Conservation (phyloP, 2,113 vertebrate species). For the Cheirogaleus medius region DNA sequence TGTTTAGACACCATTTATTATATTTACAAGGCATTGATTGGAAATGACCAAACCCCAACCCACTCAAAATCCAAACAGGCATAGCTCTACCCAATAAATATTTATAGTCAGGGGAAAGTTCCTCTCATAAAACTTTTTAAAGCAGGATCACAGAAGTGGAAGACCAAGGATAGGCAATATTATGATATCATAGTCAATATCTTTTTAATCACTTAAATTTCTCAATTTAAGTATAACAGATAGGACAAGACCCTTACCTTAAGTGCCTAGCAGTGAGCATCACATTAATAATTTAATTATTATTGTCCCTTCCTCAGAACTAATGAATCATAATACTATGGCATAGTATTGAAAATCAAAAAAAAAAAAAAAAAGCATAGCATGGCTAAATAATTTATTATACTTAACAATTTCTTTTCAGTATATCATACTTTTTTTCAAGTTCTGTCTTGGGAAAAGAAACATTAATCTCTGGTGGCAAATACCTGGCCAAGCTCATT, state of each 20-base stretch:
- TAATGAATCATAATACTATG: not conserved
- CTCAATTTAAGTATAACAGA: not conserved
- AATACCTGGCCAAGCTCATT: not conserved
- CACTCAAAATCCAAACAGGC: not conserved
- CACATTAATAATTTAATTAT: conserved; percentile 2
- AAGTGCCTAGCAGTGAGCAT: not conserved
- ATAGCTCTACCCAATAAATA: not conserved
- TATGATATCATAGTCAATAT: not conserved
- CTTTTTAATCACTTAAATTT: conserved; percentile 25
- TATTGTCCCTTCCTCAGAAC: not conserved
- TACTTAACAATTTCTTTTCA: not conserved
- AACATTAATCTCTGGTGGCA: not conserved
- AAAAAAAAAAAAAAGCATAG: not conserved
- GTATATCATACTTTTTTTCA: not conserved
- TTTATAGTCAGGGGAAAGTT: not conserved
- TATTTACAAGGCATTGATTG: not conserved
- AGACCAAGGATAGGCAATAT: not conserved
- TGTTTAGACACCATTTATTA: not conserved
- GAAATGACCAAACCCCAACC: not conserved
- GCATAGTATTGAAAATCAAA: not conserved
- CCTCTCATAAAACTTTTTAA: not conserved
- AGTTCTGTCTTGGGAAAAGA: not conserved
- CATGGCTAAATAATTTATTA: not conserved
- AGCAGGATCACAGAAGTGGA: not conserved
- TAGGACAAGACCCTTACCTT: not conserved